Conservation (phyloP, 2,888 invertebrate genomes). For the Chironomus tentans region DNA sequence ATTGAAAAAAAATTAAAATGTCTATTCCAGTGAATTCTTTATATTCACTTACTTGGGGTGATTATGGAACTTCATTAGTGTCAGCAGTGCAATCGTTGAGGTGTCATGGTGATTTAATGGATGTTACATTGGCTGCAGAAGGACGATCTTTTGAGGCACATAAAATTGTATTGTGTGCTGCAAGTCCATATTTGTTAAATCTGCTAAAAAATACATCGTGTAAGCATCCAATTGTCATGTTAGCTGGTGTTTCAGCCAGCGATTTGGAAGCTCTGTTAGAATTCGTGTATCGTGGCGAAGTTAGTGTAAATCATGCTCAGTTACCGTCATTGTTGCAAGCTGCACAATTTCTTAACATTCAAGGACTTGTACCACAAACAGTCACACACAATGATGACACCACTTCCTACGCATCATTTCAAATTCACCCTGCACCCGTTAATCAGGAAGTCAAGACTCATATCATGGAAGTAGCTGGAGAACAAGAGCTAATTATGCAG, state of each 20-base stretch:
- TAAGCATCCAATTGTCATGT: constrained; percentile 54
- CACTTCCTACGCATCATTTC: constrained; percentile 37
- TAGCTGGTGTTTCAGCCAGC: constrained; percentile 52
- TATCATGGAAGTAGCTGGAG: constrained; percentile 31
- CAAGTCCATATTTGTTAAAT: constrained; percentile 52
- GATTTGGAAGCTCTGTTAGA: constrained; percentile 53
- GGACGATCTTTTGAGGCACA: constrained; percentile 55
- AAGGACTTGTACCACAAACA: constrained; percentile 48
- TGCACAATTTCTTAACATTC: constrained; percentile 52
- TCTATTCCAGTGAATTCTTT: constrained; percentile 47
- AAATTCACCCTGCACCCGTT: constrained; percentile 41
- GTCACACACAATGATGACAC: constrained; percentile 42
- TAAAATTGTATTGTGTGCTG: constrained; percentile 54
- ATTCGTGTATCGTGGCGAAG: constrained; percentile 54
- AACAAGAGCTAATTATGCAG: constrained; percentile 34
- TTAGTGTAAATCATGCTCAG: constrained; percentile 53
- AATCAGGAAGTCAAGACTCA: constrained; percentile 40
- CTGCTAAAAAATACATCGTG: constrained; percentile 54
- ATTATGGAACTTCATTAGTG: constrained; percentile 51
- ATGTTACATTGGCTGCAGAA: constrained; percentile 54
- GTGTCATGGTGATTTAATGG: constrained; percentile 53
- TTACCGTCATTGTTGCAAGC: constrained; percentile 53
- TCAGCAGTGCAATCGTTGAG: constrained; percentile 52
- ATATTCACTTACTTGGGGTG: constrained; percentile 55
- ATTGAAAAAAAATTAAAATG: constrained; percentile 14